phyloP scores from a whole-genome alignment of 1,140 invertebrate genomes.

The Drosophila punjabiensis region DNA sequence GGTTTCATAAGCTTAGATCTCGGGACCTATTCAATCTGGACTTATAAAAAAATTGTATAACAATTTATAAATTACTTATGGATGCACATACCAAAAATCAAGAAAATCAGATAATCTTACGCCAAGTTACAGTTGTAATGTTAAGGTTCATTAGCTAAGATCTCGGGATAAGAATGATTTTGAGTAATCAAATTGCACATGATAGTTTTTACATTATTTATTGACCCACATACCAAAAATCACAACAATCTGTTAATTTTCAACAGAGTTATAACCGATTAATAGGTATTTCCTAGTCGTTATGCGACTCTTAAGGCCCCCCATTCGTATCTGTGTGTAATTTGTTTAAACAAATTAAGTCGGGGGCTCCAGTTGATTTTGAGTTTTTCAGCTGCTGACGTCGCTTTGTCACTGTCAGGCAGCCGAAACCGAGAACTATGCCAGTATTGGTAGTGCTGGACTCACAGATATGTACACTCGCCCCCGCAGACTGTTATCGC shows the following conservation, averaged over 20 bases:
- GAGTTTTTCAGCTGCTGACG: slow-evolving; percentile 71
- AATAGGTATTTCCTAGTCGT: slow-evolving; percentile 4
- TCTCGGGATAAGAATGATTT: not conserved
- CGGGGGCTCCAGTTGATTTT: slow-evolving; percentile 44
- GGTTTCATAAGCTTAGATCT: not conserved
- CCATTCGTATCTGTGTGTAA: slow-evolving; percentile 53
- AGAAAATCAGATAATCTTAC: not conserved
- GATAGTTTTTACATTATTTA: not conserved
- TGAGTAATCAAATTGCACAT: not conserved
- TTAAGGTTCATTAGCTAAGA: not conserved
- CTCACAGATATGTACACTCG: slow-evolving; percentile 37
- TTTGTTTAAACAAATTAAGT: slow-evolving; percentile 84
- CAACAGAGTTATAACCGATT: not conserved
- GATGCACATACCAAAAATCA: not conserved
- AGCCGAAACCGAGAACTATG: slow-evolving; percentile 10
- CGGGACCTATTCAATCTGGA: not conserved
- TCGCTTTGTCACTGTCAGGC: slow-evolving; percentile 79
- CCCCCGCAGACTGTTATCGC: slow-evolving; percentile 61
- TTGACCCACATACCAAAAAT: not conserved
- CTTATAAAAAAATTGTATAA: rapidly evolving
- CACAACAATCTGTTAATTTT: too few relatives aligned
- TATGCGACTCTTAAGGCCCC: not conserved
- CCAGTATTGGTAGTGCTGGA: slow-evolving; percentile 43
- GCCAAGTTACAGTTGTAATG: not conserved
- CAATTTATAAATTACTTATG: not conserved